Evolutionary conservation across 2,797 vertebrate genomes (phyloP).

Genomic region (Tadarida brasiliensis): DNA sequence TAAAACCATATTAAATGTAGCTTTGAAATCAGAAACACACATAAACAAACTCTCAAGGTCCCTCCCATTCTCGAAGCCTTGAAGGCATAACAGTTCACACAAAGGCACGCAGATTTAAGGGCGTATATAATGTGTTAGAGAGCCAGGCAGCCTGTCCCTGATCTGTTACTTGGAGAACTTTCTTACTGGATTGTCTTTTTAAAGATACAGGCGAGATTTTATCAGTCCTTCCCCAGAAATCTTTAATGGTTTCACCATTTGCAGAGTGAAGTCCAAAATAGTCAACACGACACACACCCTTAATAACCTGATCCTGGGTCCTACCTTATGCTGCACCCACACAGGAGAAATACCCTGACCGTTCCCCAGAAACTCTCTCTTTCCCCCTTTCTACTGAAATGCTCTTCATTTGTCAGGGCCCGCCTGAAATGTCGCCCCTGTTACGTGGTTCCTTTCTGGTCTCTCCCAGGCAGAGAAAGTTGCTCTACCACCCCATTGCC

Average conservation of each 20-base stretch:
- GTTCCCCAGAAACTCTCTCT: background rate
- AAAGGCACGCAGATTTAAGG: background rate
- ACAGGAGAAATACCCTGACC: background rate
- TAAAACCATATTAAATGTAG: background rate
- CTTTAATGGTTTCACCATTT: background rate
- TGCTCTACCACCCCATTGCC: background rate
- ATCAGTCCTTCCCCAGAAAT: background rate
- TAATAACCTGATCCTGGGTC: background rate
- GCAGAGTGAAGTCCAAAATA: background rate
- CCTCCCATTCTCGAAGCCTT: background rate
- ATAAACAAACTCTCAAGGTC: background rate
- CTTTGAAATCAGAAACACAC: background rate
- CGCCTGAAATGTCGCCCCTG: background rate
- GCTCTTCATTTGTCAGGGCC: background rate
- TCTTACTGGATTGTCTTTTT: background rate
- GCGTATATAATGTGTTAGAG: background rate
- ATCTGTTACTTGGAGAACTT: background rate
- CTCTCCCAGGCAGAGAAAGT: background rate
- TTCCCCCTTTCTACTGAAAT: background rate
- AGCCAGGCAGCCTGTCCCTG: background rate
- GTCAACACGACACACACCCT: no score
- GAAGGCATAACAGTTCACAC: background rate
- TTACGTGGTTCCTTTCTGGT: background rate
- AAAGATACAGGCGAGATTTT: background rate
- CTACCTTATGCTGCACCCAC: no score